Base-by-base conservation (phyloP, 2,797 vertebrate species). In the Falco peregrinus region DNA sequence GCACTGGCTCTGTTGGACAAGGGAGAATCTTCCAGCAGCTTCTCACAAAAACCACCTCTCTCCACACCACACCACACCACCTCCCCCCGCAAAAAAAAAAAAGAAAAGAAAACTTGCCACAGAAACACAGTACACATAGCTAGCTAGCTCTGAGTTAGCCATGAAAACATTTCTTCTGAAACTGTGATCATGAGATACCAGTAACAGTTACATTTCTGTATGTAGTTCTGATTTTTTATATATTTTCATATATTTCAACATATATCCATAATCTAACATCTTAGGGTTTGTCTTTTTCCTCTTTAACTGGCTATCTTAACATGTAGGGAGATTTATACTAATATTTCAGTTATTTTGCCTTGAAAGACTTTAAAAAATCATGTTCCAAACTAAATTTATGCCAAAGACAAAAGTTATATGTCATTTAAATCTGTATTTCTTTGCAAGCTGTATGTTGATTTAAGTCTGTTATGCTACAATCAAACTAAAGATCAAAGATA, bases 1-100 rank as follows among this genome's bases (percentile, higher is more conserved):
- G 3, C 5, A 8, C 7, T 51, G 24, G 5, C 9, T 73, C 11
- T 3, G 1, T 61, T 5, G 7, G 33, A 57, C 5, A 22, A 1
- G 0, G 12, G 13, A 11, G 35, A n/a, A 73, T 19, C 13, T 35
- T 73, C 48, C n/a, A 37, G 14, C 7, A 54, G 0, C 41, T 76
- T 39, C 24, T 39, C 16, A 50, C 20, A 86, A 53, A 54, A 37
- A 9, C 11, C 47, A 41, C 3, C 1, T 43, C 41, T 43, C 41
- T 41, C 11, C 41, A 41, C 41, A 41, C 41, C 41, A 41, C 41
- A 41, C 41, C 13, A 41, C 41, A 41, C 41, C 41, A 41, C 41
- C 11, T 14, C 11, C 41, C 41, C 41, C 41, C 13, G 37, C 37
- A 37, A 41, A 41, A 41, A 41, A 41, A 41, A 15, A 41, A 41